These are phyloP conservation scores for Gorsachius magnificus DNA, from an alignment of 2,797 vertebrate genomes.

Conservation along the genomic window DNA sequence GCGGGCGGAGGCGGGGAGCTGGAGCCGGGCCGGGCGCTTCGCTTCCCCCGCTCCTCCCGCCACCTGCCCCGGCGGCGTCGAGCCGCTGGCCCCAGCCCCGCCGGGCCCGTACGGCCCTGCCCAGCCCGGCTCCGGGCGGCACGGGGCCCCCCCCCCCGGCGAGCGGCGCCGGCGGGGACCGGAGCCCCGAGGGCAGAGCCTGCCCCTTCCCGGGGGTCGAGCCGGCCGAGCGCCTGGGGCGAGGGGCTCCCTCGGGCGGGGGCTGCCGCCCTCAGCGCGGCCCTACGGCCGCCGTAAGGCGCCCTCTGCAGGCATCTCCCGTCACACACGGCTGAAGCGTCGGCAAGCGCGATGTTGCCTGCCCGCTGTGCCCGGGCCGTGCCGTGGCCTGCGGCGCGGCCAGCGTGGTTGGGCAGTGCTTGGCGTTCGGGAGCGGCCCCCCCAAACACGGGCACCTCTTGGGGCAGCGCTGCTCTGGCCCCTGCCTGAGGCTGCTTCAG, in stretches of 20 bases:
- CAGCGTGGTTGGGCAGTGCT: accelerated
- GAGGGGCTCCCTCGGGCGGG: background rate
- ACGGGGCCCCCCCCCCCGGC: too few species aligned
- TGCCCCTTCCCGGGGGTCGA: accelerated
- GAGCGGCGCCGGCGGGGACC: too few species aligned
- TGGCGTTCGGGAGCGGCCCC: accelerated
- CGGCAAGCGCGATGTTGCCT: background rate
- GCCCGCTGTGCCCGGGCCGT: accelerated
- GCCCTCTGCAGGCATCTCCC: background rate
- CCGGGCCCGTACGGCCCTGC: background rate
- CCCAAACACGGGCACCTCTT: background rate
- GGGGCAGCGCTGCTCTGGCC: background rate
- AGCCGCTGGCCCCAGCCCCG: background rate
- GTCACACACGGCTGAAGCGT: too few species aligned
- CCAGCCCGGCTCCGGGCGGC: background rate
- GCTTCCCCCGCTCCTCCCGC: background rate
- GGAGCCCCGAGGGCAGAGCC: background rate
- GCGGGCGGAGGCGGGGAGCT: background rate
- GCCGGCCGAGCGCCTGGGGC: too few species aligned
- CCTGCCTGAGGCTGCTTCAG: accelerated
- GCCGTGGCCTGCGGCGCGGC: background rate
- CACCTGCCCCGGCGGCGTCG: background rate
- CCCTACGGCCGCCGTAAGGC: accelerated
- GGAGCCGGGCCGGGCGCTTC: background rate
- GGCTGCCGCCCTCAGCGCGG: background rate